phyloP scores from a whole-genome alignment of 2,888 invertebrate species.

The Eristalis arbustorum region DNA sequence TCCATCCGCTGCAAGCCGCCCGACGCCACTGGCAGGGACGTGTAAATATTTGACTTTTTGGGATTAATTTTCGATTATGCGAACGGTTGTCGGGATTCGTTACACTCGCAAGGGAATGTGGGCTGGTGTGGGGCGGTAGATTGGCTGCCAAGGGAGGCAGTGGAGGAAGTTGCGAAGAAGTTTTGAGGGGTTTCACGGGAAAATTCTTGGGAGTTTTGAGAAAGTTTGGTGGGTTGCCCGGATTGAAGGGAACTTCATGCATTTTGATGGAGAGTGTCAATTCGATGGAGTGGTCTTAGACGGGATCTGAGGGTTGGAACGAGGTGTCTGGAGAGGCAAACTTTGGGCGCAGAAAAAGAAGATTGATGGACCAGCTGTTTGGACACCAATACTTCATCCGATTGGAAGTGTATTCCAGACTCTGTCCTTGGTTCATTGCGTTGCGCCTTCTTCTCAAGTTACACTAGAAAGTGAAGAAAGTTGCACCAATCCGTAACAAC shows the following conservation, averaged over 20 bases:
- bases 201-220: not conserved
- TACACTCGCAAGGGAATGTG: not conserved
- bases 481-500: too few relatives aligned
- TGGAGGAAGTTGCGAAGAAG: too few relatives aligned
- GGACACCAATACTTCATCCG: too few relatives aligned
- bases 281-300: not conserved
- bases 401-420: too few relatives aligned
- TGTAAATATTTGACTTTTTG: slow-evolving; percentile 22
- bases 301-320: too few relatives aligned
- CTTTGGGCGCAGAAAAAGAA: too few relatives aligned
- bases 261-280: not conserved
- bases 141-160: not conserved
- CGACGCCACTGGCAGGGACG: not conserved
- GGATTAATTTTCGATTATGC: slow-evolving; percentile 28
- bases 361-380: too few relatives aligned
- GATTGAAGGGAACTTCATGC: not conserved
- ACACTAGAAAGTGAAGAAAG: too few relatives aligned
- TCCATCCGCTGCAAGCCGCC: not conserved
- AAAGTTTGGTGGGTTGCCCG: not conserved
- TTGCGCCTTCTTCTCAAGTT: too few relatives aligned
- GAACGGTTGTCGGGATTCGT: not conserved
- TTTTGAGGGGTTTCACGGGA: too few relatives aligned
- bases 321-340: too few relatives aligned
- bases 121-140: not conserved
- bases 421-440: too few relatives aligned